phyloP scores from a whole-genome alignment of 1,140 invertebrate genomes.

The Melanaphis sacchari region DNA sequence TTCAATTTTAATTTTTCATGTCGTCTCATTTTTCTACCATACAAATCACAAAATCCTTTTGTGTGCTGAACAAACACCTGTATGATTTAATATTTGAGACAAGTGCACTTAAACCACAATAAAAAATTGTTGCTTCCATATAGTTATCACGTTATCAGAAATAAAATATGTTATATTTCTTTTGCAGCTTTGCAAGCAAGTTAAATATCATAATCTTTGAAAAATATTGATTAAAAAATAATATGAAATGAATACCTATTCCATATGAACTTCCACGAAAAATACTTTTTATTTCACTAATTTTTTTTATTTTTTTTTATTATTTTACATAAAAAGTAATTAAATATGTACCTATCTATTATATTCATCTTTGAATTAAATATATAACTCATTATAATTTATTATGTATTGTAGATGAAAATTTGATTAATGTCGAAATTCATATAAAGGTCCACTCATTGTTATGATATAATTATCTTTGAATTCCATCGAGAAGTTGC shows the following conservation, averaged over 20 bases:
- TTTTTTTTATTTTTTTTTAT: background rate
- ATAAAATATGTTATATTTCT: background rate
- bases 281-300: background rate
- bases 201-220: background rate
- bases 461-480: background rate
- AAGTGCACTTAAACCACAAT: background rate
- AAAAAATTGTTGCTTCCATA: background rate
- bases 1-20: background rate
- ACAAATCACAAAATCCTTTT: background rate
- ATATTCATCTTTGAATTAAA: background rate
- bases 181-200: background rate
- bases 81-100: conserved; percentile 15
- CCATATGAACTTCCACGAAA: background rate
- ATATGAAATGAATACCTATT: background rate
- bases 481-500: background rate
- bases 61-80: background rate
- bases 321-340: too few species aligned
- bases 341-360: background rate
- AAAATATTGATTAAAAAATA: background rate
- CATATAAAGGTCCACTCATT: conserved; percentile 2
- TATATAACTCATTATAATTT: background rate
- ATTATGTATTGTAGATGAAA: background rate
- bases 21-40: background rate
- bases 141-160: background rate
- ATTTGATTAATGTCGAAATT: background rate